Base-by-base conservation (phyloP, 2,888 invertebrate genomes). In the Meliscaeva auricollis region DNA sequence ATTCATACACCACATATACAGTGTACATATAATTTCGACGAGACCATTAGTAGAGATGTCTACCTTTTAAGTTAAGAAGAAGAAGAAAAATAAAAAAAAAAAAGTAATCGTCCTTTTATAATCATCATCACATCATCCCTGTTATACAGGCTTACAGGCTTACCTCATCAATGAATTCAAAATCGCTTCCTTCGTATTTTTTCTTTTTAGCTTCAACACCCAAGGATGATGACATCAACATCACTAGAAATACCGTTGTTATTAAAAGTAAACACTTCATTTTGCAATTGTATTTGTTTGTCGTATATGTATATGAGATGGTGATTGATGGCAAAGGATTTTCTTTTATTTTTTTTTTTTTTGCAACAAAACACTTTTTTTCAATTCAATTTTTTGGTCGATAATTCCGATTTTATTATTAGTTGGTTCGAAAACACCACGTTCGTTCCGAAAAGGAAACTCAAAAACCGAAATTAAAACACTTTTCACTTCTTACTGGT, bases 161-260 rank as follows among this genome's bases (percentile, higher is more conserved):
- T 93, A 96, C 96, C 95, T 96, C 96, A 92, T 96, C 96, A 90
- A 95, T 95, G 91, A 96, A 96, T 91, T 96, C 96, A 91, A 96
- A 96, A 92, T 96, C 96, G 87, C 91, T 90, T 82, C 95, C 95
- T 90, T 96, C 95, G 91, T 95, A 95, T 93, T 95, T 96, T 91
- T 95, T 93, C 93, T 95, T 95, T 91, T 95, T 94, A 82, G 91
- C 92, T 80, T 90, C 90, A 68, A 89, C 89, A 87, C 89, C 89
- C 87, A 89, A 88, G 88, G 90, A 91, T 90, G 91, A 91, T 66
- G 66, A 66, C 66, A 66, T 66, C 90, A 91, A 91, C 90, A 92
- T 90, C 90, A 90, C 89, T 88, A 91, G 89, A 89, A 90, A 91
- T 88, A 90, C 88, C 88, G 89, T 90, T 90, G 90, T 88, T 88